Percentiles rank a stretch among this genome's conserved stretches.
These are phyloP conservation scores for Acipenser oxyrinchus DNA, from an alignment of 2,797 vertebrate species.

Conservation along the genomic window DNA sequence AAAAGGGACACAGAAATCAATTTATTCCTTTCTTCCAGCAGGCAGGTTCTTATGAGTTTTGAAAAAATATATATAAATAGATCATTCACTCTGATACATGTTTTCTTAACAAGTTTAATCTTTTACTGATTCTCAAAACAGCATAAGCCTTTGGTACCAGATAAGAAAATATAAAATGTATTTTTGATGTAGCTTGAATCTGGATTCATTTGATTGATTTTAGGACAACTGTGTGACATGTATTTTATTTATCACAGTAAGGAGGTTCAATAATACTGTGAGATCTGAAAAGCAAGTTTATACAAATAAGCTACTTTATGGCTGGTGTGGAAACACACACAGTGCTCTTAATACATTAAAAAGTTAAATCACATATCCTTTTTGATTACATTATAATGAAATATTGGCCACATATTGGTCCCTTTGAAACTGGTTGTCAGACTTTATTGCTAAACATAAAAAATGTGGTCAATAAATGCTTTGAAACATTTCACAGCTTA, in stretches of 20 bases:
- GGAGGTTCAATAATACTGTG: no score
- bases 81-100: not conserved
- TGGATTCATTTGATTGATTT: not conserved
- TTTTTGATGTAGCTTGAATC: not conserved
- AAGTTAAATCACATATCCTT: not conserved
- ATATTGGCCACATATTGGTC: not conserved
- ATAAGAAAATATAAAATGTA: not conserved
- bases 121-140: not conserved
- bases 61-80: not conserved
- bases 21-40: no score
- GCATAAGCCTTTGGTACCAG: not conserved
- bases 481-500: not conserved
- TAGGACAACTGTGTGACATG: no score
- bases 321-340: no score
- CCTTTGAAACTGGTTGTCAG: conserved; percentile 6
- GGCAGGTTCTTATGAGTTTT: no score
- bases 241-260: no score
- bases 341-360: no score
- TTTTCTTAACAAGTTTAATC: not conserved
- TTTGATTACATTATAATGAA: conserved; percentile 1
- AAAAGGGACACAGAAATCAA: no score
- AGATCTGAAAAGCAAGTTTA: no score
- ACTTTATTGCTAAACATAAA: conserved; percentile 6
- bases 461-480: conserved; percentile 1
- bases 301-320: no score